Evolutionary conservation across 2,888 invertebrate genomes (phyloP).

Genomic region (Digitonthophagus gazella): DNA sequence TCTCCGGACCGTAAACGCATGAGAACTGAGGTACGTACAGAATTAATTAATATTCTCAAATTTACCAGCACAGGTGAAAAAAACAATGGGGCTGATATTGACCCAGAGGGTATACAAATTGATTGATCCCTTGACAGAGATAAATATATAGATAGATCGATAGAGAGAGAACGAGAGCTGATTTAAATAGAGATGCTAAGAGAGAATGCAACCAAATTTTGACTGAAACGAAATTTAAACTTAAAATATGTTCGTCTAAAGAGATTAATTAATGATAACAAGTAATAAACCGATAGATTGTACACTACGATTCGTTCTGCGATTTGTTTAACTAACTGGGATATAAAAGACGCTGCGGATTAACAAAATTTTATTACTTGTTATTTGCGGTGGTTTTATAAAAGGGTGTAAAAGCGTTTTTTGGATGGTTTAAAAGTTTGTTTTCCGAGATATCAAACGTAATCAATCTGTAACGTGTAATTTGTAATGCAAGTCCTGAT

Average conservation of each 20-base stretch:
- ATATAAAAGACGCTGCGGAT: background rate
- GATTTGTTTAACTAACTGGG: background rate
- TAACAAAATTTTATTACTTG: background rate
- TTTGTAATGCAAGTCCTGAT: slow-evolving; percentile 26
- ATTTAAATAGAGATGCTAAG: background rate
- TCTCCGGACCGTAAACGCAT: slow-evolving; percentile 65
- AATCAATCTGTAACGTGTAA: background rate
- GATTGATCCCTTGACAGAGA: background rate
- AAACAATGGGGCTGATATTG: background rate
- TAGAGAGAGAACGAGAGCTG: background rate
- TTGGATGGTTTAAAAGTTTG: background rate
- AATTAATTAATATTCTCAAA: slow-evolving; percentile 11
- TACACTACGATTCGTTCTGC: background rate
- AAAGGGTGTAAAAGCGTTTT: background rate
- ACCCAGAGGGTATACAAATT: background rate
- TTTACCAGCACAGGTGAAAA: slow-evolving; percentile 23
- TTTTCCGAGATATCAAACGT: too few species aligned
- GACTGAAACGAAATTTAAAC: background rate
- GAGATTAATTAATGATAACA: slow-evolving; percentile 5
- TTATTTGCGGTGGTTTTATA: background rate
- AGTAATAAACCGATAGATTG: slow-evolving; percentile 6
- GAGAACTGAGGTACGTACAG: slow-evolving; percentile 59
- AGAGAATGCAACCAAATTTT: background rate
- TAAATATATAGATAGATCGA: slow-evolving; percentile 2
- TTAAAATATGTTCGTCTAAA: background rate